Evolutionary conservation across 92 coral and sea anemone species (phyloP).

Genomic region (Epizoanthus illoricatus): DNA sequence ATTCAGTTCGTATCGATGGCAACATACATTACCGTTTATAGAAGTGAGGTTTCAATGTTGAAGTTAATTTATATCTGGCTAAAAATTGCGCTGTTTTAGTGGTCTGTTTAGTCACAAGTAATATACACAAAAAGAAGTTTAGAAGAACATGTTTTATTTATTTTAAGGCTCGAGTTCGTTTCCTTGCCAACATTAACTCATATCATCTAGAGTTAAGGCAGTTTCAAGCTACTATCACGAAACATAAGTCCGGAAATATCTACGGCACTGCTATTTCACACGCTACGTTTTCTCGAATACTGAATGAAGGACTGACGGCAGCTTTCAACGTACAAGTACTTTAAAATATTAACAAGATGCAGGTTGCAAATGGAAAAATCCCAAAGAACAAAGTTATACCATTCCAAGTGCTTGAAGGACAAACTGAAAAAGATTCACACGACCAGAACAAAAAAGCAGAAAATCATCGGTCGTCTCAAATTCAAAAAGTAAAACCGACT

Average conservation of each 20-base stretch:
- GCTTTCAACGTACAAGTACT: not conserved
- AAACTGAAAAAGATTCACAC: slow-evolving; percentile 21
- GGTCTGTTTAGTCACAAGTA: not conserved
- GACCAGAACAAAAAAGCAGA: not conserved
- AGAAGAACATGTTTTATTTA: slow-evolving; percentile 27
- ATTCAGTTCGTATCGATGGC: not conserved
- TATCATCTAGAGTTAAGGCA: too few relatives aligned
- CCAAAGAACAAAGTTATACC: slow-evolving; percentile 74
- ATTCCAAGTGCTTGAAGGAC: slow-evolving; percentile 34
- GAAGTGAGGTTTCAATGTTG: not conserved
- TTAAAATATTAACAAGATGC: slow-evolving; percentile 39
- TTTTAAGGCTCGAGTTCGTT: not conserved
- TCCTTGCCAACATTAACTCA: slow-evolving; percentile 19
- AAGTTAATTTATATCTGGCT: not conserved
- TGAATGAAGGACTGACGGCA: not conserved
- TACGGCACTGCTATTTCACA: too few relatives aligned
- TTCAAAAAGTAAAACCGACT: slow-evolving; percentile 5
- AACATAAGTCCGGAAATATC: too few relatives aligned
- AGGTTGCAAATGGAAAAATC: slow-evolving; percentile 64
- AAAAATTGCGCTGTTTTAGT: not conserved
- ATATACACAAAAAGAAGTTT: slow-evolving; percentile 10
- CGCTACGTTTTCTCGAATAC: not conserved
- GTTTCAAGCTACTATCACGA: too few relatives aligned
- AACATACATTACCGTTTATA: not conserved
- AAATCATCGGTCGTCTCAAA: not conserved